These are phyloP conservation scores for Glyphotaelius pellucidus DNA, from an alignment of 2,888 invertebrate species.

Conservation along the genomic window DNA sequence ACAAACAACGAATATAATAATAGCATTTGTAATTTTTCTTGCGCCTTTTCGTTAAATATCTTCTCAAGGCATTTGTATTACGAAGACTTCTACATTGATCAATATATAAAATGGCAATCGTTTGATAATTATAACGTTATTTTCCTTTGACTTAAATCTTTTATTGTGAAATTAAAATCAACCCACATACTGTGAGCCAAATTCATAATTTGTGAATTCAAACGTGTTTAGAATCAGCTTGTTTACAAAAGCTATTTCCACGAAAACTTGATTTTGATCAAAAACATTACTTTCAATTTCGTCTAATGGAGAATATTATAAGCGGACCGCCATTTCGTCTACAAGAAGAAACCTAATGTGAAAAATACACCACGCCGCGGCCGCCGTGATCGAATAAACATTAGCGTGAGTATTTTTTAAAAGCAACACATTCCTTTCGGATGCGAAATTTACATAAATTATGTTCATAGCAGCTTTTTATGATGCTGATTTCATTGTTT, in stretches of 20 bases:
- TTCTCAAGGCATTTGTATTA: neutral
- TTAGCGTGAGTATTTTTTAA: constrained; percentile 35
- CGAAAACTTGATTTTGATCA: neutral
- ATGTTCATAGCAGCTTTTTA: constrained; percentile 32
- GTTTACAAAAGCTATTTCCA: neutral
- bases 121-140: neutral
- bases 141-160: neutral
- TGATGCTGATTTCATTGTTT: constrained; percentile 8
- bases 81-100: neutral
- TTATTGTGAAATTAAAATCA: neutral
- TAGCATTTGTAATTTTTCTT: no score
- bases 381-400: constrained; percentile 23
- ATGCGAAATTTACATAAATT: constrained; percentile 37
- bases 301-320: constrained; percentile 7
- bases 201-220: no score
- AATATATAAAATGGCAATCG: neutral
- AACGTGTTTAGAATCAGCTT: neutral
- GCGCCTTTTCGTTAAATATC: neutral
- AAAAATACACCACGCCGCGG: constrained; percentile 6
- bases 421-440: constrained; percentile 36
- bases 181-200: neutral
- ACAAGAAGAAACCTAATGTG: neutral
- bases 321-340: neutral
- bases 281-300: constrained; percentile 9
- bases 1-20: no score